Evolutionary conservation across 2,797 vertebrate genomes (phyloP), one percentile per base, ranked within the genome.

Genomic region (Iguana delicatissima): DNA sequence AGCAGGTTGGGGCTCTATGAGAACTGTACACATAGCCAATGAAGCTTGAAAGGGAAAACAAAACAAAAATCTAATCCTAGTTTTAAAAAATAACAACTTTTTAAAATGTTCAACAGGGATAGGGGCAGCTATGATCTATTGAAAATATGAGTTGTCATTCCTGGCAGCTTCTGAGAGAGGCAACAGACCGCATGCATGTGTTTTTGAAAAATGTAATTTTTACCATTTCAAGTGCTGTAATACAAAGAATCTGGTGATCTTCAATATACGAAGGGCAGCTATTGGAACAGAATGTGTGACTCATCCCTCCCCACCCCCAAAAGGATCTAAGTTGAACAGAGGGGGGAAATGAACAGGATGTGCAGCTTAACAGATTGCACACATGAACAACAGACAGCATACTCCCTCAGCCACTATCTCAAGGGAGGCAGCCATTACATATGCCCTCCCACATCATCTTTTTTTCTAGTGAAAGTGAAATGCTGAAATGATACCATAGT

Each of bases 281-380:
- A 59, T 13, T 84, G 80, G 84, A 92, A 91, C 32, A 35, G 29
- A 24, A 89, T 38, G 52, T 88, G 2, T 24, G 38, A 13, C 35
- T 86, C 87, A 89, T 92, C 64, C 84, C 42, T 69, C 67, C 9
- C 26, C 4, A 69, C 10, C n/a, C 24, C 42, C n/a, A 84, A 80
- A 57, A 67, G 0, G 72, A 79, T 92, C 83, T 18, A 91, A 59
- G 55, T 22, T 76, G 84, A 86, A 79, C 35, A 77, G 52, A 83
- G 73, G 50, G 69, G 55, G 82, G 86, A 87, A 76, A 92, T 79
- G 80, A 86, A 89, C 73, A 84, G 80, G 79, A 92, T 84, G 62
- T 73, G 42, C 57, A 62, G 90, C 50, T 92, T 84, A 84, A 89
- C 85, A 89, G 84, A 92, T 87, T 87, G 80, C 73, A 72, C 67